Conservation (phyloP, 2,113 vertebrate genomes). For the Cyprinodon variegatus region DNA sequence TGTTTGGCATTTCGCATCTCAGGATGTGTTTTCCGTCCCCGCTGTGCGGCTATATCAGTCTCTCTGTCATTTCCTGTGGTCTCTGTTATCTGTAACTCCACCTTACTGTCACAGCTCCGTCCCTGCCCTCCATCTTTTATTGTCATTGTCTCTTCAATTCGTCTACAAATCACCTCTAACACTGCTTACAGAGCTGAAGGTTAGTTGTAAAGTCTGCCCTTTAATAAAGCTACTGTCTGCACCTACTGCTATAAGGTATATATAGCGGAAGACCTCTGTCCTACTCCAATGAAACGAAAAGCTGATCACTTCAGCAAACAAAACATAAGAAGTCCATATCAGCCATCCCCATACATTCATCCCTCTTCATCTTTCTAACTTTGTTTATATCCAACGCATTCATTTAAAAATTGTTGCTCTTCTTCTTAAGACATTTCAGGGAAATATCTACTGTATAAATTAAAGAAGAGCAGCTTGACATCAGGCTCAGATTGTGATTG, state of each 20-base stretch:
- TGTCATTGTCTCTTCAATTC: slow-evolving; percentile 9
- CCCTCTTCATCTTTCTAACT: too few relatives aligned
- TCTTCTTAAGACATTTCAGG: too few relatives aligned
- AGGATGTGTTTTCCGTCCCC: slow-evolving; percentile 2
- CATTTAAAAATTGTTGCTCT: too few relatives aligned
- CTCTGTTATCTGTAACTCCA: slow-evolving; percentile 44
- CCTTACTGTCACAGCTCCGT: slow-evolving; percentile 13
- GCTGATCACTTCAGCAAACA: not conserved
- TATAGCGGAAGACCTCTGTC: not conserved
- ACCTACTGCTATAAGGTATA: not conserved
- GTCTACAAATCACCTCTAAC: slow-evolving; percentile 32
- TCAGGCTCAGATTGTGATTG: too few relatives aligned
- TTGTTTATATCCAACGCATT: too few relatives aligned
- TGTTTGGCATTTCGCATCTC: slow-evolving; percentile 29
- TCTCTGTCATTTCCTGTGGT: slow-evolving; percentile 56
- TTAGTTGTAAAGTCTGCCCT: slow-evolving; percentile 22
- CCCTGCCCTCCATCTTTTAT: slow-evolving; percentile 19
- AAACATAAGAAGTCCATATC: too few relatives aligned
- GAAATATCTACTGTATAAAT: too few relatives aligned
- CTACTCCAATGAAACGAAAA: not conserved
- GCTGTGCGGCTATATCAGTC: slow-evolving; percentile 32
- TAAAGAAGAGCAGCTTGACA: too few relatives aligned
- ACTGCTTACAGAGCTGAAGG: not conserved
- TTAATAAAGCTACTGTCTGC: slow-evolving; percentile 13
- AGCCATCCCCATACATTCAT: too few relatives aligned